Base-by-base conservation (phyloP, 1,140 invertebrate species). In the Drosophila murphyi region DNA sequence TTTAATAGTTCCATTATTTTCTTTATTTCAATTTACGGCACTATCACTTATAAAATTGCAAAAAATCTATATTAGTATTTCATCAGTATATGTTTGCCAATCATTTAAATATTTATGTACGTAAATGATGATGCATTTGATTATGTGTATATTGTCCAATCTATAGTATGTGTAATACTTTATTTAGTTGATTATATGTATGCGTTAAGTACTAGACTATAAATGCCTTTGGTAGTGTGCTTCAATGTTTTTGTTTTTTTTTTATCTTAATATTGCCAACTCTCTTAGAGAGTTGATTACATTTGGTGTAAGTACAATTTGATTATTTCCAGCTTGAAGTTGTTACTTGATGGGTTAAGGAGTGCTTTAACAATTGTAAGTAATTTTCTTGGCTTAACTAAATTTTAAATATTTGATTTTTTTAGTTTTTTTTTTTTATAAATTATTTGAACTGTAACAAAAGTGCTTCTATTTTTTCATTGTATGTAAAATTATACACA, bases 21-120 rank as follows among this genome's bases (percentile, higher is more conserved):
- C 48, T 77, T 65, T 55, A 63, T 55, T 63, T 61, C 71, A 76
- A 52, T 79, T 76, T 86, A 76, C 68, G 35, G 55, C 69, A 65
- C 72, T 83, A 80, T 86, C 85, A 83, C 77, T 83, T 88, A 88
- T 57, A 88, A 89, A 89, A 88, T 83, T 88, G 85, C 80, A 88
- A 88, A 86, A 80, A 78, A 54, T 69, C 20, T 74, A 80, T 81
- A 62, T 65, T 41, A 50, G 51, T 56, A 54, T 74, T 43, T 59
- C 69, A 47, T 60, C 6, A 51, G 47, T 59, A 50, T 63, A 72
- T 75, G 61, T 32, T 48, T 80, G 52, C 65, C 61, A 57, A 6
- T 48, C 31, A 54, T 68, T 50, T 50, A 12, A 39, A 54, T 59
- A 32, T 76, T 64, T 56, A 69, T 56, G 41, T 56, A 4, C 37